Base-by-base conservation (phyloP, 1,140 invertebrate species). In the Apis laboriosa region DNA sequence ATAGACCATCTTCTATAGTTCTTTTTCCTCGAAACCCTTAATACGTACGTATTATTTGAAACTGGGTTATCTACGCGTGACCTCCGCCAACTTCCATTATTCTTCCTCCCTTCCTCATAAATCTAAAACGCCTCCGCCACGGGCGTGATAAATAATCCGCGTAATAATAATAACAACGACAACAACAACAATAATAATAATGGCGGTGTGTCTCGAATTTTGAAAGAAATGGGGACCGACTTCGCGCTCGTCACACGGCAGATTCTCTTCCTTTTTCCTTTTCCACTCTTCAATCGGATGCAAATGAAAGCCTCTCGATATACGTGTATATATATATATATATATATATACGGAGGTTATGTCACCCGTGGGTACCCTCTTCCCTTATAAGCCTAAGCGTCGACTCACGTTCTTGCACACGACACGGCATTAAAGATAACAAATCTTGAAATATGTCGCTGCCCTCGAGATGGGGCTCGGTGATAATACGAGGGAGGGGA, bases 391-490 rank as follows among this genome's bases (percentile, higher is more conserved):
- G 56, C 72, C 77, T 64, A 75, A 85, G 78, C 86, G 34, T 71
- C 66, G 82, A 51, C 73, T 66, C 75, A 79, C 74, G 83, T 80
- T 87, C 74, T 71, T 63, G 60, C 80, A 63, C 82, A 79, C 78
- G 75, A 73, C 64, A 78, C 75, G 64, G 74, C 63, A 84, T 72
- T 55, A 64, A 81, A 86, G 89, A 88, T 89, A 89, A 88, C 84
- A 88, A 88, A 90, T 89, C 89, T 89, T 89, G 89, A 90, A 90
- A 90, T 90, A 90, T 89, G 86, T 76, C 70, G 55, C 76, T 61
- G 70, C 72, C 43, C 43, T 77, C 60, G 72, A 79, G 85, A 66
- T 83, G 72, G 87, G 78, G 79, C 74, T 85, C 53, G 79, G 72
- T 7, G 73, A 88, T 84, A 88, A 88, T 88, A 77, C 86, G 67